Evolutionary conservation across 1,140 invertebrate genomes (phyloP).

Genomic region (Caerostris extrusa): DNA sequence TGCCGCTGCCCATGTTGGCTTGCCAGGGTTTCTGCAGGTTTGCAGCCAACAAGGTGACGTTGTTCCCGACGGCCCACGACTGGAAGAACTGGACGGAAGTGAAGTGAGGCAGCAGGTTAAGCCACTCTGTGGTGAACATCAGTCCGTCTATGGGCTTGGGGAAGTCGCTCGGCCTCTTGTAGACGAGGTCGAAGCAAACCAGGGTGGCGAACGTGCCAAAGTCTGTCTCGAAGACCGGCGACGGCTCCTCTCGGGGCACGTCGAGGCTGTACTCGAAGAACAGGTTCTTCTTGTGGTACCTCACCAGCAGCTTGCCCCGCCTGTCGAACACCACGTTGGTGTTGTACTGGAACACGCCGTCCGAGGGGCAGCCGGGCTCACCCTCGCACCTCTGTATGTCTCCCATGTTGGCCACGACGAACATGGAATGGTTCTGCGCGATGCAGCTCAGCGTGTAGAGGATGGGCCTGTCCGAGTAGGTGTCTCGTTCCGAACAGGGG

Average conservation of each 20-base stretch:
- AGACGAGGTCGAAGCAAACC: constrained; percentile 89
- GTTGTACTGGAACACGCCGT: constrained; percentile 85
- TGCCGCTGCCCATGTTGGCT: constrained; percentile 76
- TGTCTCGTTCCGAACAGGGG: constrained; percentile 55
- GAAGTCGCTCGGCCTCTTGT: constrained; percentile 22
- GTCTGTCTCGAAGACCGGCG: constrained; percentile 85
- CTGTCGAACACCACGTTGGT: constrained; percentile 89
- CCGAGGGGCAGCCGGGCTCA: constrained; percentile 79
- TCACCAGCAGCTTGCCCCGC: constrained; percentile 84
- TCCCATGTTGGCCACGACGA: constrained; percentile 87
- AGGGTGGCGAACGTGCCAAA: constrained; percentile 86
- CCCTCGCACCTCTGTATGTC: constrained; percentile 23
- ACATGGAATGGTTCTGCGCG: constrained; percentile 83
- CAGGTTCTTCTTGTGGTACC: constrained; percentile 90
- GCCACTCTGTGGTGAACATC: constrained; percentile 88
- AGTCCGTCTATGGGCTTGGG: constrained; percentile 82
- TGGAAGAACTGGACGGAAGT: constrained; percentile 83
- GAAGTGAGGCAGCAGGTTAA: constrained; percentile 87
- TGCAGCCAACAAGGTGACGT: constrained; percentile 85
- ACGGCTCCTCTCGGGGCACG: constrained; percentile 82
- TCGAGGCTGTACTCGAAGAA: constrained; percentile 84
- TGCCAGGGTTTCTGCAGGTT: constrained; percentile 83
- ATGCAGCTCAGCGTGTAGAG: constrained; percentile 84
- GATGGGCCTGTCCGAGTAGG: constrained; percentile 61
- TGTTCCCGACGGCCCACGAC: constrained; percentile 83